Evolutionary conservation across 2,797 vertebrate genomes (phyloP), one percentile per base, ranked within the genome.

Genomic region (Paedocypris micromegethes): DNA sequence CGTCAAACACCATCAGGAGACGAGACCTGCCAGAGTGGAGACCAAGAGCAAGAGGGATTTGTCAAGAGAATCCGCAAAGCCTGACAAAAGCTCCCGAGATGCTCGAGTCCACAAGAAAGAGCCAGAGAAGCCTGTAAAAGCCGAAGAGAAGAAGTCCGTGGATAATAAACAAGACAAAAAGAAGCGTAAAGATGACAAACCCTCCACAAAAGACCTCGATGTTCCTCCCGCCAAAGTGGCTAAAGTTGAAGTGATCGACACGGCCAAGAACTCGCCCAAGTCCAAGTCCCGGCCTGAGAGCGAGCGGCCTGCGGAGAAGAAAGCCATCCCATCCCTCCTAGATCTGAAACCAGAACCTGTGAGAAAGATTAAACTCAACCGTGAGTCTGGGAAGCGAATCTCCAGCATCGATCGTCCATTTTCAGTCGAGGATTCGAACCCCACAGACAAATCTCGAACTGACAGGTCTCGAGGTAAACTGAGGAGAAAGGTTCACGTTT

Each of bases 351-450:
- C 83, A 51, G 86, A 88, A 68, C 90, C 93, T 0, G 87, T 89
- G 72, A 94, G 92, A 79, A 98, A 97, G 84, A 98, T 97, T 70
- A 97, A 96, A 81, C 93, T 99, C 50, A 98, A 94, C 80, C 86
- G 90, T 77, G 95, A 99, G 75, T 91, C 92, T 6, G 90, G 88
- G 8, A 93, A 92, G 65, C 91, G 89, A 77, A 91, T 85, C 9
- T 79, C 85, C 63, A 86, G 82, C 42, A 71, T 75, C 2, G 89
- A 90, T 72, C 86, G 82, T 0, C 9, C 80, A 0, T 73, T 78
- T 63, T 76, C 68, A 53, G 76, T 70, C 6, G 94, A 94, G 72
- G 88, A 90, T 2, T 42, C 75, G 3, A 70, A 91, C 68, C 87
- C 86, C 66, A 62, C 78, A 1, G 90, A 90, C 70, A 92, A 85